Conservation (phyloP, 2,113 vertebrate genomes). For the Melanostigma gelatinosum region DNA sequence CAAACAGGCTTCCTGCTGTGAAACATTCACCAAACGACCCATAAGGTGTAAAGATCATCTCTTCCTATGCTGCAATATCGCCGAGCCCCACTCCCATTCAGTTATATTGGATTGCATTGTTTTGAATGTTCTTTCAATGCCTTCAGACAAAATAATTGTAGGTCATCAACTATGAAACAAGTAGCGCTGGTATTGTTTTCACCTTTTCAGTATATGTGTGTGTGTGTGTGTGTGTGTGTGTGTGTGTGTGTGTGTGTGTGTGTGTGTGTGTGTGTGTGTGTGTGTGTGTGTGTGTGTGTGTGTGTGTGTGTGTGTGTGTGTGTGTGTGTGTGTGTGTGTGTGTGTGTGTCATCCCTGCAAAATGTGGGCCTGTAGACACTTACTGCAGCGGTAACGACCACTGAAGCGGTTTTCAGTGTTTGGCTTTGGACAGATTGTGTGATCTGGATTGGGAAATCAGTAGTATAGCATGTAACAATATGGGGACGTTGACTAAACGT, state of each 20-base stretch:
- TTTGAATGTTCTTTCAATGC: not conserved
- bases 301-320: no score
- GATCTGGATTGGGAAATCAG: not conserved
- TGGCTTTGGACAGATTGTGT: not conserved
- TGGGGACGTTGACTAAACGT: no score
- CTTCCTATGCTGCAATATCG: not conserved
- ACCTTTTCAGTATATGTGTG: no score
- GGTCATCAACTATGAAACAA: not conserved
- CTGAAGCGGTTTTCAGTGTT: not conserved
- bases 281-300: no score
- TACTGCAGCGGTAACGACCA: not conserved
- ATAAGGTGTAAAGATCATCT: not conserved
- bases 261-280: no score
- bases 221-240: no score
- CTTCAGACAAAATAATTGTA: not conserved
- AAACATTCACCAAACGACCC: constrained; percentile 17
- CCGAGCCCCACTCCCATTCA: not conserved
- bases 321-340: not conserved
- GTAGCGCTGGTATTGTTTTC: not conserved
- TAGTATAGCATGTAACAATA: no score
- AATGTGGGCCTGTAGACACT: not conserved
- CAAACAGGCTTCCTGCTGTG: constrained; percentile 30
- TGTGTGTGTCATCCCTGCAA: not conserved
- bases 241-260: no score
- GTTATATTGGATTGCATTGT: not conserved